These are phyloP conservation scores for Pteropus alecto DNA, from an alignment of 2,113 vertebrate species.

Conservation along the genomic window DNA sequence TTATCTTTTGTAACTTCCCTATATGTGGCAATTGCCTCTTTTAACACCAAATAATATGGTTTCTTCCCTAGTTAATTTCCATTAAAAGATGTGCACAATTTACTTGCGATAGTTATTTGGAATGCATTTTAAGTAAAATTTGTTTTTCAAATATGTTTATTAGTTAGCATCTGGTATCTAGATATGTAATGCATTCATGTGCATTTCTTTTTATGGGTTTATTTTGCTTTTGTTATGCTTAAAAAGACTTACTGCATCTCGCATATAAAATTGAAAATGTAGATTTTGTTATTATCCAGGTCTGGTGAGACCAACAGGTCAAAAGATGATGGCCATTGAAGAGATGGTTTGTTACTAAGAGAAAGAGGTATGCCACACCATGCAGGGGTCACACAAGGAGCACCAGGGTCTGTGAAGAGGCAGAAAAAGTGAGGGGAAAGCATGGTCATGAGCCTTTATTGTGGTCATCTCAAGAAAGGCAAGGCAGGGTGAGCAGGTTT, in stretches of 20 bases:
- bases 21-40: not conserved
- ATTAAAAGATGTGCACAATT: not conserved
- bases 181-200: not conserved
- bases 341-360: not conserved
- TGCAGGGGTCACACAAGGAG: not conserved
- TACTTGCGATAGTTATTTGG: not conserved
- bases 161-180: not conserved
- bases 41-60: not conserved
- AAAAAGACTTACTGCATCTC: not conserved
- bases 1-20: not conserved
- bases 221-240: not conserved
- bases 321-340: not conserved
- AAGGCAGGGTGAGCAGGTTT: not conserved
- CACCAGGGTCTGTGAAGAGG: not conserved
- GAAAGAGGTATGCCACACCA: not conserved
- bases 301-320: not conserved
- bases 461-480: not conserved
- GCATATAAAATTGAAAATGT: not conserved
- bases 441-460: not conserved
- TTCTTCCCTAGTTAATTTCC: not conserved
- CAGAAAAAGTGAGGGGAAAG: not conserved
- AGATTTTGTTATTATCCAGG: not conserved
- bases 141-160: not conserved
- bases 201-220: not conserved
- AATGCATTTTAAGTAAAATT: not conserved